phyloP scores from a whole-genome alignment of 2,113 vertebrate species.

The Prietella phreatophila region DNA sequence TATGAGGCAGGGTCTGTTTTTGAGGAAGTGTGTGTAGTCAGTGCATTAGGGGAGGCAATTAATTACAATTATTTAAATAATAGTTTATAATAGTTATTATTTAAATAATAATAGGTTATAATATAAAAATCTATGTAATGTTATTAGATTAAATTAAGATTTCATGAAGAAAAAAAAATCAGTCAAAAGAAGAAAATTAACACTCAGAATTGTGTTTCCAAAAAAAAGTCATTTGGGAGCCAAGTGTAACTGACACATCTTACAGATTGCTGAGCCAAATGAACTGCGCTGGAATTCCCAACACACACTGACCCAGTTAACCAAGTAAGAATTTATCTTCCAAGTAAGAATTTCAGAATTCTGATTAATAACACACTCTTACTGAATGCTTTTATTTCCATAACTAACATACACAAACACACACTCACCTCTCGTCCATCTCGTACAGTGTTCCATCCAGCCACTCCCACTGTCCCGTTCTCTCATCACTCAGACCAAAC shows the following conservation, averaged over 20 bases:
- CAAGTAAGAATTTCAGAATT: not conserved
- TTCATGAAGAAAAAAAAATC: too few species aligned
- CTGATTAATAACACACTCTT: not conserved
- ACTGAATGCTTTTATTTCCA: not conserved
- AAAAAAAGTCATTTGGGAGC: not conserved
- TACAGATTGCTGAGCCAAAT: not conserved
- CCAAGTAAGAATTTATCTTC: too few species aligned
- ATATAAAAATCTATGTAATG: not conserved
- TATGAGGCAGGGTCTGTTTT: too few species aligned
- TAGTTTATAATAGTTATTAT: too few species aligned
- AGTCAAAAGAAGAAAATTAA: too few species aligned
- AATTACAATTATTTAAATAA: too few species aligned
- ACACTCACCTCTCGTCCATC: constrained; percentile 39
- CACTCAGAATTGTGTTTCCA: not conserved
- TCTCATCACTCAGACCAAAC: constrained; percentile 50
- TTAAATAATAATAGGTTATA: too few species aligned
- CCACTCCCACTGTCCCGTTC: constrained; percentile 53
- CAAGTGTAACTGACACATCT: not conserved
- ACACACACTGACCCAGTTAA: not conserved
- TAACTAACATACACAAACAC: not conserved
- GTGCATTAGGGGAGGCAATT: too few species aligned
- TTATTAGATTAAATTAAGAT: not conserved
- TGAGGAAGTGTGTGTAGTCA: too few species aligned
- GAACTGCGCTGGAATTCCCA: not conserved
- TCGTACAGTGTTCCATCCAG: constrained; percentile 39